These are phyloP conservation scores for Ectemnius lituratus DNA, from an alignment of 2,888 invertebrate genomes.

Conservation along the genomic window DNA sequence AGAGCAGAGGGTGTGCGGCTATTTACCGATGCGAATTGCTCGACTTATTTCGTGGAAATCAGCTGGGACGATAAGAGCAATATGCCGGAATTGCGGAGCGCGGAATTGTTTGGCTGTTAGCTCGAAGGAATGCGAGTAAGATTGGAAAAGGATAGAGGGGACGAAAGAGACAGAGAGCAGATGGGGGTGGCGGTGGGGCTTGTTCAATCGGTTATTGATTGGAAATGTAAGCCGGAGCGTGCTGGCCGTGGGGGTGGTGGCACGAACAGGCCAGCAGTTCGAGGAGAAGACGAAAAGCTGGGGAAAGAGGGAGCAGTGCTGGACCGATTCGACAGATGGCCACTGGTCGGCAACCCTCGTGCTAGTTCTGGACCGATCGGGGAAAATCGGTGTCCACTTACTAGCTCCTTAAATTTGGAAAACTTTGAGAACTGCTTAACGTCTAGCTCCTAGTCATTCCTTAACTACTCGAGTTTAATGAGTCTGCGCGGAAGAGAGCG, in stretches of 20 bases:
- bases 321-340: constrained; percentile 74
- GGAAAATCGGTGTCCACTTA: constrained; percentile 42
- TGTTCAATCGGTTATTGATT: constrained; percentile 77
- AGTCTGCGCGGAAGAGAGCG: background rate
- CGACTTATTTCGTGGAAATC: background rate
- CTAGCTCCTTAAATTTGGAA: background rate
- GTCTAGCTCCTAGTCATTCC: no score
- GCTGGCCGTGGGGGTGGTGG: constrained; percentile 42
- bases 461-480: no score
- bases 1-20: background rate
- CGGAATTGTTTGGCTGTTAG: constrained; percentile 66
- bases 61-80: constrained; percentile 8
- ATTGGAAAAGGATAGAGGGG: background rate
- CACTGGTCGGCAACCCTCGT: constrained; percentile 66
- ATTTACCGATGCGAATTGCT: background rate
- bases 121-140: constrained; percentile 63
- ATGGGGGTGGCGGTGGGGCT: constrained; percentile 63
- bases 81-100: constrained; percentile 50
- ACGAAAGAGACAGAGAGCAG: constrained; percentile 30
- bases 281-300: constrained; percentile 43
- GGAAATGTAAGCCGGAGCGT: constrained; percentile 71
- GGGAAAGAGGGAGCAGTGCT: constrained; percentile 62
- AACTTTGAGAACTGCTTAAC: background rate
- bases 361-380: constrained; percentile 49
- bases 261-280: background rate